These are phyloP conservation scores for Caenorhabditis afra DNA, from an alignment of 2,888 invertebrate genomes.

Conservation along the genomic window DNA sequence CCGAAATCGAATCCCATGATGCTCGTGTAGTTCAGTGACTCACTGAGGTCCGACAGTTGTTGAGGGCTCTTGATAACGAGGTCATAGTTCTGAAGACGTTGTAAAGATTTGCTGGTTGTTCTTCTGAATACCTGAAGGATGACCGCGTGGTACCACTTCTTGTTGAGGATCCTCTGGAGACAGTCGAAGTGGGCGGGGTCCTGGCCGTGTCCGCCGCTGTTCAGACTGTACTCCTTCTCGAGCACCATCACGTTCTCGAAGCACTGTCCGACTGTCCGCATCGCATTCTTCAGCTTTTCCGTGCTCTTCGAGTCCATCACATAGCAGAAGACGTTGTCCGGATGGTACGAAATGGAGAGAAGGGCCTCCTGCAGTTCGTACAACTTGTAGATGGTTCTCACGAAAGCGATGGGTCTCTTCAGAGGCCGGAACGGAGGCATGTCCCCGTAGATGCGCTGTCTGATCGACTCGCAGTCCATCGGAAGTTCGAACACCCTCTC, in stretches of 20 bases:
- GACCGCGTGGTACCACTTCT: slow-evolving; percentile 49
- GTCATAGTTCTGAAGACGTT: slow-evolving; percentile 44
- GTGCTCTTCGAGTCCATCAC: slow-evolving; percentile 40
- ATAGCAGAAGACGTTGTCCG: slow-evolving; percentile 52
- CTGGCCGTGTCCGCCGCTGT: slow-evolving; percentile 52
- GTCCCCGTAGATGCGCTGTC: slow-evolving; percentile 42
- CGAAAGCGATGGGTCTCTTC: slow-evolving; percentile 49
- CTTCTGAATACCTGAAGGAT: slow-evolving; percentile 45
- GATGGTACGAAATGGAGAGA: slow-evolving; percentile 47
- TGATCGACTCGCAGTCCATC: slow-evolving; percentile 56
- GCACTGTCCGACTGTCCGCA: slow-evolving; percentile 35
- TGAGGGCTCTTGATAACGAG: slow-evolving; percentile 44
- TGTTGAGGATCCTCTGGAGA: slow-evolving; percentile 28
- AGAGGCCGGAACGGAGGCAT: slow-evolving; percentile 30
- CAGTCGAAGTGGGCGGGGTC: slow-evolving; percentile 58
- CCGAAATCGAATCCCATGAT: slow-evolving; percentile 56
- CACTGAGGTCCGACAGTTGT: slow-evolving; percentile 48
- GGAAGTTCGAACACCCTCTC: slow-evolving; percentile 45
- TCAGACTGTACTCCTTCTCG: slow-evolving; percentile 44
- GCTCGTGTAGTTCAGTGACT: slow-evolving; percentile 49
- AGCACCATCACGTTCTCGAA: slow-evolving; percentile 42
- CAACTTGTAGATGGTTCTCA: slow-evolving; percentile 43
- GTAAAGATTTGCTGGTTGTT: too few species aligned
- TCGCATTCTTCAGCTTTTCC: slow-evolving; percentile 23
- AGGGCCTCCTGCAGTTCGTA: slow-evolving; percentile 58